Percentiles rank a stretch among this genome's conserved stretches.
Conservation (phyloP, 2,797 vertebrate genomes). For the Ctenopoma multispine region DNA sequence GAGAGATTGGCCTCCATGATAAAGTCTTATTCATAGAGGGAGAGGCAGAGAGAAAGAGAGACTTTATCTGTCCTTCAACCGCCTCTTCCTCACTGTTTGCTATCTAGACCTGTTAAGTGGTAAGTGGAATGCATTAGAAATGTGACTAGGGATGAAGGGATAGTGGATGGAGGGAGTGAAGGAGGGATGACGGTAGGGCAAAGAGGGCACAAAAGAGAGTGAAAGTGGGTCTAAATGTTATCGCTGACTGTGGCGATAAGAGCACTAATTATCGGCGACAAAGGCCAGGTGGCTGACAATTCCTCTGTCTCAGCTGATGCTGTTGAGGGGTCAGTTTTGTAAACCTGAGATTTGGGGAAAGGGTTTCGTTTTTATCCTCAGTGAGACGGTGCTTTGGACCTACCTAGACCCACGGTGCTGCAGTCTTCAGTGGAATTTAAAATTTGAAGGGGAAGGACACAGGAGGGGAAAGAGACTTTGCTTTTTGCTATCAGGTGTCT, state of each 20-base stretch:
- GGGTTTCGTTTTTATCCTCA: constrained; percentile 45
- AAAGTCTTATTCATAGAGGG: constrained; percentile 73
- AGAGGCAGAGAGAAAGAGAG: constrained; percentile 52
- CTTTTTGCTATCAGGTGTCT: constrained; percentile 11
- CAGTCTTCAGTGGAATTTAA: constrained; percentile 21
- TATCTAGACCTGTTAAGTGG: constrained; percentile 76
- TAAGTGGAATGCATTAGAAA: constrained; percentile 77
- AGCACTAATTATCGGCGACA: constrained; percentile 80
- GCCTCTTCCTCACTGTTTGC: constrained; percentile 65
- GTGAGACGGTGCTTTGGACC: constrained; percentile 44
- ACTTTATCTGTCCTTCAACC: constrained; percentile 73
- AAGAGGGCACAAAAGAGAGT: constrained; percentile 52
- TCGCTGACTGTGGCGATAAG: constrained; percentile 74
- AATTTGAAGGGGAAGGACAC: constrained; percentile 37
- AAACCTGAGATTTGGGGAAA: constrained; percentile 47
- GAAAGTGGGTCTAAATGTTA: constrained; percentile 79
- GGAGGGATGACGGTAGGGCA: constrained; percentile 38
- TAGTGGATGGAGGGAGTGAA: constrained; percentile 54
- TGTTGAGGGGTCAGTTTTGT: constrained; percentile 57
- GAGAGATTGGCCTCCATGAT: constrained; percentile 74
- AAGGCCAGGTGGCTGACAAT: constrained; percentile 56
- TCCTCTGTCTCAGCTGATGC: constrained; percentile 47
- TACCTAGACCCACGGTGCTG: constrained; percentile 10
- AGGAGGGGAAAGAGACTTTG: constrained; percentile 24
- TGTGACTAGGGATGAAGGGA: constrained; percentile 65